phyloP scores from a whole-genome alignment of 2,797 vertebrate genomes.

The Sebastes ruberrimus region DNA sequence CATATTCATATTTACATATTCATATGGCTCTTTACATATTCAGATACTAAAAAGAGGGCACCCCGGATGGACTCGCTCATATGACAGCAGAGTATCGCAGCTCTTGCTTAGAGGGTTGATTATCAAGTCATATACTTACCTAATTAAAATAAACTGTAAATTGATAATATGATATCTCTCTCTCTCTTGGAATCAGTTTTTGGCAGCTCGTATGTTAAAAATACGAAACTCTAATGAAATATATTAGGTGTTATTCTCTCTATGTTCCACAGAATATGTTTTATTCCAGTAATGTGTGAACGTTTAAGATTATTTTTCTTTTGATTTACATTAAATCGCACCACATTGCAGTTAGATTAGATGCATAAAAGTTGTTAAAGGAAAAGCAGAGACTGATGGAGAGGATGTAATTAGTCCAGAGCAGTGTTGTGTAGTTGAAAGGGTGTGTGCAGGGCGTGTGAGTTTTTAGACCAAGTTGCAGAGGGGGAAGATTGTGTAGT shows the following conservation, averaged over 20 bases:
- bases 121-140: conserved; percentile 7
- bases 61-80: conserved; percentile 32
- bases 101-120: conserved; percentile 10
- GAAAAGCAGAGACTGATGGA: background rate
- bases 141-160: conserved; percentile 6
- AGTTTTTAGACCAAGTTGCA: conserved; percentile 10
- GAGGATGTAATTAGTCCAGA: background rate
- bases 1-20: conserved; percentile 80
- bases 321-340: background rate
- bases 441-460: background rate
- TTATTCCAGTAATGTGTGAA: background rate
- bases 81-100: conserved; percentile 37
- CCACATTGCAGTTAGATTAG: background rate
- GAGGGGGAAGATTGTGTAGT: background rate
- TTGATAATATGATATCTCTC: background rate
- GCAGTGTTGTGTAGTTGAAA: conserved; percentile 6
- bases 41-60: conserved; percentile 51
- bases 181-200: background rate
- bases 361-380: background rate
- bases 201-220: background rate
- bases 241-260: background rate
- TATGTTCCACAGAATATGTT: background rate
- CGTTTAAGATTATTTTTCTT: background rate
- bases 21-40: conserved; percentile 73
- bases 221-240: background rate